These are phyloP conservation scores for Spodoptera littoralis DNA, from an alignment of 2,888 invertebrate genomes.

Conservation along the genomic window DNA sequence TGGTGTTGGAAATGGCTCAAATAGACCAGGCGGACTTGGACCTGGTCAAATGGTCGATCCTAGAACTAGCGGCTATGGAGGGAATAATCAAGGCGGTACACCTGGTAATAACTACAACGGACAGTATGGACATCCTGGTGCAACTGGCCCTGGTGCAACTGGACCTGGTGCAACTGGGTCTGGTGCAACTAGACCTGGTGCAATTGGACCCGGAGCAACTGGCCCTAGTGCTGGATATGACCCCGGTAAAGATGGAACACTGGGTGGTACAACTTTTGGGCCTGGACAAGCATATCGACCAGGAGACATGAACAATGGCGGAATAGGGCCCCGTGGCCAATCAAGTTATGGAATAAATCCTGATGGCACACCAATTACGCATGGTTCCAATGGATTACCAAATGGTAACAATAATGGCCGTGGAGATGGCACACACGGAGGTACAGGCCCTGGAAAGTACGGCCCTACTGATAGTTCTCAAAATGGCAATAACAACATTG, in stretches of 20 bases:
- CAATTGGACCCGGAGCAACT: too few species aligned
- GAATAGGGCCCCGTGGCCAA: constrained; percentile 33
- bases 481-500: constrained; percentile 17
- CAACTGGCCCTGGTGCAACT: neutral
- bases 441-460: constrained; percentile 14
- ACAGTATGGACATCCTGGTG: constrained; percentile 23
- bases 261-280: constrained; percentile 18
- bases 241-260: constrained; percentile 25
- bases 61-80: constrained; percentile 38
- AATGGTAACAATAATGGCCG: constrained; percentile 31
- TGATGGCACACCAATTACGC: constrained; percentile 30
- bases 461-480: constrained; percentile 15
- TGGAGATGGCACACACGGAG: constrained; percentile 12
- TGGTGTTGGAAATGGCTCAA: constrained; percentile 16
- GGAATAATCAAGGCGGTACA: constrained; percentile 29
- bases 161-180: neutral
- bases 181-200: too few species aligned
- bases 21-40: constrained; percentile 21
- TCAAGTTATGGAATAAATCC: constrained; percentile 27
- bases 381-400: constrained; percentile 22
- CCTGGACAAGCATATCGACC: constrained; percentile 23
- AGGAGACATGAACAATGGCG: constrained; percentile 24
- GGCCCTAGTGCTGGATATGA: neutral
- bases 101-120: constrained; percentile 21
- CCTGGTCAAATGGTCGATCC: constrained; percentile 35